phyloP scores from a whole-genome alignment of 2,797 vertebrate genomes.

The Premnoplex brunnescens region DNA sequence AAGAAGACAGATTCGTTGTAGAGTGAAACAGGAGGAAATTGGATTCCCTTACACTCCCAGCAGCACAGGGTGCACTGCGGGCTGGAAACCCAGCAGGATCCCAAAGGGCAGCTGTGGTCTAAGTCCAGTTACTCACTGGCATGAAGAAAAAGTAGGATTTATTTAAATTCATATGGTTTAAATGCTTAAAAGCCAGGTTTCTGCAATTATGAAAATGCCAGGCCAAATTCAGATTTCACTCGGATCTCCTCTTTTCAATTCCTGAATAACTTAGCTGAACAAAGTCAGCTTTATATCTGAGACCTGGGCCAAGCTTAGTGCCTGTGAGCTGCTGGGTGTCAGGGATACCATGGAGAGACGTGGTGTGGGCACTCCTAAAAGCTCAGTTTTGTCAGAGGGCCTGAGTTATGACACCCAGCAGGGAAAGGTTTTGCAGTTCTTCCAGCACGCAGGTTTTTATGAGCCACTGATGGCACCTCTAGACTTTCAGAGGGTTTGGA shows the following conservation, averaged over 20 bases:
- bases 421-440: background rate
- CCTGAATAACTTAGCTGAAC: conserved; percentile 26
- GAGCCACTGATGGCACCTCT: background rate
- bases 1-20: background rate
- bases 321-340: background rate
- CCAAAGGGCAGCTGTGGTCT: background rate
- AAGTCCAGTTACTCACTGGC: background rate
- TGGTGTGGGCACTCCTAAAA: background rate
- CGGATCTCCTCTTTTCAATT: background rate
- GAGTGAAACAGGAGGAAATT: background rate
- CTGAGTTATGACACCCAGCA: background rate
- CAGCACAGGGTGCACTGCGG: rapidly evolving
- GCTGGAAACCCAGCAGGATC: conserved; percentile 7
- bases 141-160: conserved; percentile 6
- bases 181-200: conserved; percentile 13
- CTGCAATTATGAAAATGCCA: conserved; percentile 58
- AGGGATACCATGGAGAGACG: rapidly evolving
- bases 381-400: background rate
- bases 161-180: conserved; percentile 15
- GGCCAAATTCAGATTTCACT: background rate
- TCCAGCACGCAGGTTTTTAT: background rate
- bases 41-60: background rate
- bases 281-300: conserved; percentile 36
- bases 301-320: background rate
- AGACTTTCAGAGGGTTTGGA: background rate